Evolutionary conservation across 2,797 vertebrate genomes (phyloP).

Genomic region (Tenualosa ilisha): DNA sequence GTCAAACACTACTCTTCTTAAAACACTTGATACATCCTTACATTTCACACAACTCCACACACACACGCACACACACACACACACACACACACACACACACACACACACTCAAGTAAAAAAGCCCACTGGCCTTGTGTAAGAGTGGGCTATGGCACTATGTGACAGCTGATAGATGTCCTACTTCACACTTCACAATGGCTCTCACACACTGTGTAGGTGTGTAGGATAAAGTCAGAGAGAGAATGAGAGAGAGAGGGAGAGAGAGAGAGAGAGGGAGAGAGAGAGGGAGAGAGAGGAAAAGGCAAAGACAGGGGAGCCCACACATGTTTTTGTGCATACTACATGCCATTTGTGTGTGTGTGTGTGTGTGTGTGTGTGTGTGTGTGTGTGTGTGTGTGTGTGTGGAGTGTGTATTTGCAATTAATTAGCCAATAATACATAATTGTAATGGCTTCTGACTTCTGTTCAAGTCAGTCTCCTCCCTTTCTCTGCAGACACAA

Average conservation of each 20-base stretch:
- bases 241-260: neutral
- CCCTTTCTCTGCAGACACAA: neutral
- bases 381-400: neutral
- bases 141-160: conserved; percentile 54
- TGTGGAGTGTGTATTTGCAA: neutral
- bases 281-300: neutral
- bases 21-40: neutral
- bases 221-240: neutral
- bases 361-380: neutral
- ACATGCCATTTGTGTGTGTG: neutral
- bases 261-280: neutral
- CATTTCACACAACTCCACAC: neutral
- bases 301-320: neutral
- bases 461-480: neutral
- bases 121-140: conserved; percentile 38
- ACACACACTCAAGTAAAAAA: neutral
- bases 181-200: conserved; percentile 42
- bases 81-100: conserved; percentile 3
- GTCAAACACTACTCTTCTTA: neutral
- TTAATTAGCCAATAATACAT: neutral
- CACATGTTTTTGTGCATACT: neutral
- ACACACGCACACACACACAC: neutral
- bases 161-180: conserved; percentile 58
- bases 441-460: neutral
- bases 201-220: conserved; percentile 9